These are phyloP conservation scores for Erythrocercus mccallii DNA, from an alignment of 2,113 vertebrate genomes.

Conservation along the genomic window DNA sequence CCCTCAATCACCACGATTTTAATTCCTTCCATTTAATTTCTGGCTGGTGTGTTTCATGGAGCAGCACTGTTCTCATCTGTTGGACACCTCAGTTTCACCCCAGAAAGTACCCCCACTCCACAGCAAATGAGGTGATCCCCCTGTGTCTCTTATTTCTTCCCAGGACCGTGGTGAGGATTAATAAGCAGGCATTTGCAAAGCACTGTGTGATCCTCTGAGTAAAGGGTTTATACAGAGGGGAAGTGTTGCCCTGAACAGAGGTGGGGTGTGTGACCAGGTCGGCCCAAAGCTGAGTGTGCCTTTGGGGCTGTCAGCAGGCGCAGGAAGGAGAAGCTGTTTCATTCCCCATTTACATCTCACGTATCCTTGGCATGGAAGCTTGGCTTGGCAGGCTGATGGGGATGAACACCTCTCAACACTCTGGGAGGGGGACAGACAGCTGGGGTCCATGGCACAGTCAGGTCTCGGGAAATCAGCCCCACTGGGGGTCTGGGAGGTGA, in stretches of 20 bases:
- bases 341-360: neutral
- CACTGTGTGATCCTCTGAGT: neutral
- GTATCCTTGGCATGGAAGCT: neutral
- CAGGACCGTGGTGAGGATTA: neutral
- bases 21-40: constrained; percentile 13
- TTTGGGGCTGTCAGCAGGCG: neutral
- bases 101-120: neutral
- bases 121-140: neutral
- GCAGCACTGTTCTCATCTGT: neutral
- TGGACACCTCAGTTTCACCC: neutral
- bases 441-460: neutral
- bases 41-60: neutral
- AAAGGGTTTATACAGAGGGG: neutral
- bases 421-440: neutral
- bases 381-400: neutral
- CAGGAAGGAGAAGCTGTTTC: neutral
- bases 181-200: neutral
- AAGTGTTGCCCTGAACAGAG: neutral
- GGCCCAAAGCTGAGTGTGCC: neutral
- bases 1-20: neutral
- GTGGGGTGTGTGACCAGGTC: neutral
- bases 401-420: neutral
- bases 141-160: neutral
- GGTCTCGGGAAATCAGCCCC: neutral
- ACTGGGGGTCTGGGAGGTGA: neutral